Base-by-base conservation (phyloP, 2,888 invertebrate species). In the Oligia strigilis region DNA sequence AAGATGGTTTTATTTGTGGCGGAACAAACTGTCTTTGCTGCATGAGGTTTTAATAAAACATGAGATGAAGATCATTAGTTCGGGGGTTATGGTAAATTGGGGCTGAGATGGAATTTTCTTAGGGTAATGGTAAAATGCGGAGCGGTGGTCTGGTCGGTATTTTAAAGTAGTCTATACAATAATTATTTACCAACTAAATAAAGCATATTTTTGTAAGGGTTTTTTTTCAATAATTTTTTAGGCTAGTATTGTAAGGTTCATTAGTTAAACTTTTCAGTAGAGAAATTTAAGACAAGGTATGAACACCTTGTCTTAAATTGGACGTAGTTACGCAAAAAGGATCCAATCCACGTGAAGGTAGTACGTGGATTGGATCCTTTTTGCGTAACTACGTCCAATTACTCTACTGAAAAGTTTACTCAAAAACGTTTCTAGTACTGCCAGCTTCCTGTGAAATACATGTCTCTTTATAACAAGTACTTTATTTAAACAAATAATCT, bases 1-100 rank as follows among this genome's bases (percentile, higher is more conserved):
- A 81, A 78, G 87, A 75, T 65, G 87, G 71, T 79, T 80, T 80
- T 85, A 87, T 87, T 87, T 87, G 75, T 60, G 77, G 76, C 64
- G 73, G 67, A 13, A 76, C 60, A 78, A 82, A 88, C 81, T 87
- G 83, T 89, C 83, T 80, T 75, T 55, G 77, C 72, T 81, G 80
- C 75, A 80, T 74, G 78, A 70, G 70, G 49, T 80, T 82, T 88
- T 83, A 89, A 87, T 88, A 89, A 89, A 83, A 85, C 82, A 88
- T 88, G 85, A 85, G 77, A 73, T 73, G 77, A 62, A 80, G 65
- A 77, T 79, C 81, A 81, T 87, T 85, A 76, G 78, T 81, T 80
- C 14, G 55, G 8, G 29, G 58, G 75, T 69, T 78, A 76, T 75
- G 69, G 65, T 72, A 70, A 73, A 80, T 65, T 69, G 58, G 14